These are phyloP conservation scores for Trogon surrucura DNA, from an alignment of 2,113 vertebrate genomes.

Conservation along the genomic window DNA sequence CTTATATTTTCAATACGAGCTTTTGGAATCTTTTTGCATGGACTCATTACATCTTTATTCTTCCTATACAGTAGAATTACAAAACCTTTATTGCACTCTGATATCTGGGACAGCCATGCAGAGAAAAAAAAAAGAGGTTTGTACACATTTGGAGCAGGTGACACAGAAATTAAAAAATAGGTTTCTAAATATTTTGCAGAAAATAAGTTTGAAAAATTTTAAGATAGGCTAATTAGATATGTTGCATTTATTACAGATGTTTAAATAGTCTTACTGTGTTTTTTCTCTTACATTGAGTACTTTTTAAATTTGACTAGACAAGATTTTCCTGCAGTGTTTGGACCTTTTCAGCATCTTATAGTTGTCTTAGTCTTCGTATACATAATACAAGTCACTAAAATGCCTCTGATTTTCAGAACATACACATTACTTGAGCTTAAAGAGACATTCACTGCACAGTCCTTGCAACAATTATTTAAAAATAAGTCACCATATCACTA, in stretches of 20 bases:
- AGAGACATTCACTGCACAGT: fast-evolving
- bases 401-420: neutral
- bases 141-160: neutral
- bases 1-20: neutral
- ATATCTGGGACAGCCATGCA: neutral
- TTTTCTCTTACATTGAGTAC: neutral
- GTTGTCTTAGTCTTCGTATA: neutral
- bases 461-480: neutral
- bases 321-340: neutral
- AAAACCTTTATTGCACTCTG: neutral
- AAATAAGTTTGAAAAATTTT: neutral
- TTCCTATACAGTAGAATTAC: neutral
- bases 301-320: neutral
- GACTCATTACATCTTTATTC: neutral
- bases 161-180: neutral
- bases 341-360: neutral
- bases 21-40: neutral
- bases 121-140: neutral
- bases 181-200: neutral
- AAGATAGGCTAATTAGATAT: neutral
- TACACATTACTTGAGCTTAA: neutral
- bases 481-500: neutral
- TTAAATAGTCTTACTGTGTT: neutral
- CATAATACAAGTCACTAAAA: neutral
- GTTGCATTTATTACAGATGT: neutral